Evolutionary conservation across 2,888 invertebrate species (phyloP), one percentile per base, ranked within the genome.

Genomic region (Pycnomerus fuliginosus): DNA sequence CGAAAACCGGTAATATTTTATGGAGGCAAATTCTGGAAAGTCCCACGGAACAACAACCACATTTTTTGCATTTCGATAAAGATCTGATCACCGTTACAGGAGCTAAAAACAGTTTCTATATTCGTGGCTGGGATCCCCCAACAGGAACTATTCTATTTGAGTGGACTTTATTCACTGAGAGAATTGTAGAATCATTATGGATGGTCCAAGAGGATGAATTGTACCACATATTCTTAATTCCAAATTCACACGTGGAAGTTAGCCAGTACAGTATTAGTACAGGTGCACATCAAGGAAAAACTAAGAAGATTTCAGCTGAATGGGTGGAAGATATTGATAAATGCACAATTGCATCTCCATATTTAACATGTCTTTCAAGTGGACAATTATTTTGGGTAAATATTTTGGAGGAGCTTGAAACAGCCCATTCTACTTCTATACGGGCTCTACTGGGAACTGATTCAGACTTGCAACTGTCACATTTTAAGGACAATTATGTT

Each of bases 1-100:
- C 86, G 47, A 88, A 88, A 72, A 85, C 85, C 60, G 88, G 87
- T 32, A 80, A 85, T 68, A 80, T 89, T 57, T 72, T 84, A 58
- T 94, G 93, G 91, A 80, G 93, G 40, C 87, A 90, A 68, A 80
- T 92, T 32, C 76, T 93, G 35, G 93, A 93, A 59, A 69, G 72
- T 53, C 73, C 77, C 49, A 64, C 65, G 8, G 74, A 82, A 10
- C 84, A 85, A 45, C 78, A 80, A 61, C 80, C 90, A 47, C 80
- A 85, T 67, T 73, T 86, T 43, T 66, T 85, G 35, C 76, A 83
- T 65, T 79, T 83, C 52, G 79, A 80, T 47, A 78, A 75, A 50
- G 85, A 87, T 55, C 77, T 89, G 35, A 77, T 88, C 22, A 85
- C 89, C 0, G 82, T 90, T 1, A 83, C 85, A 3, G 88, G 89